Evolutionary conservation across 2,888 invertebrate species (phyloP).

Genomic region (Germaria angustata): DNA sequence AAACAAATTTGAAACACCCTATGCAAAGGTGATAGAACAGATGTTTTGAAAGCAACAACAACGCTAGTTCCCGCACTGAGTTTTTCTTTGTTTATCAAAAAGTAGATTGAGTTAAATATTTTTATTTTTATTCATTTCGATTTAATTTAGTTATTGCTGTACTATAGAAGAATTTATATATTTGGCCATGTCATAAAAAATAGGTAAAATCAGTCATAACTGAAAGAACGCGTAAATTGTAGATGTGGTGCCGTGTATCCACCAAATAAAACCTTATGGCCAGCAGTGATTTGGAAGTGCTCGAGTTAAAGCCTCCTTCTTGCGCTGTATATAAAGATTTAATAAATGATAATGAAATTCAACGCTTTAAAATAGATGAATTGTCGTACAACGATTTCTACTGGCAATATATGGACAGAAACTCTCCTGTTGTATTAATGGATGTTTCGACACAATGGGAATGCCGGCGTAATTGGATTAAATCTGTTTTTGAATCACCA

Average conservation of each 20-base stretch:
- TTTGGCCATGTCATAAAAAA: neutral
- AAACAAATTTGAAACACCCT: constrained; percentile 12
- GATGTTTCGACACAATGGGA: constrained; percentile 85
- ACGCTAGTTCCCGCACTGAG: neutral
- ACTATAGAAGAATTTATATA: neutral
- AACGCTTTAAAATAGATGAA: constrained; percentile 57
- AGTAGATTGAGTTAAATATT: constrained; percentile 29
- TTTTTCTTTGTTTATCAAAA: constrained; percentile 19
- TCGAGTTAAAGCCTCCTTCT: constrained; percentile 36
- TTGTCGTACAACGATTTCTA: constrained; percentile 83
- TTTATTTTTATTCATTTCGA: constrained; percentile 44
- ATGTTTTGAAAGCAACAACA: constrained; percentile 1
- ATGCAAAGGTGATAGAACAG: neutral
- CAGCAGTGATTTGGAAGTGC: constrained; percentile 46
- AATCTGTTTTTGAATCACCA: neutral
- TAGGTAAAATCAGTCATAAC: neutral
- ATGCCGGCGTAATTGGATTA: constrained; percentile 83
- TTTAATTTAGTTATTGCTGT: constrained; percentile 14
- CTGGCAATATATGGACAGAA: constrained; percentile 81
- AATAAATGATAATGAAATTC: constrained; percentile 21
- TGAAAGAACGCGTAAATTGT: neutral
- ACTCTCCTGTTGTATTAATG: constrained; percentile 86
- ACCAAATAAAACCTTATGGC: constrained; percentile 45
- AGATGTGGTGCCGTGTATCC: neutral
- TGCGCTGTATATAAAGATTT: neutral